Evolutionary conservation across 2,888 invertebrate species (phyloP).

Genomic region (Macaria notata): DNA sequence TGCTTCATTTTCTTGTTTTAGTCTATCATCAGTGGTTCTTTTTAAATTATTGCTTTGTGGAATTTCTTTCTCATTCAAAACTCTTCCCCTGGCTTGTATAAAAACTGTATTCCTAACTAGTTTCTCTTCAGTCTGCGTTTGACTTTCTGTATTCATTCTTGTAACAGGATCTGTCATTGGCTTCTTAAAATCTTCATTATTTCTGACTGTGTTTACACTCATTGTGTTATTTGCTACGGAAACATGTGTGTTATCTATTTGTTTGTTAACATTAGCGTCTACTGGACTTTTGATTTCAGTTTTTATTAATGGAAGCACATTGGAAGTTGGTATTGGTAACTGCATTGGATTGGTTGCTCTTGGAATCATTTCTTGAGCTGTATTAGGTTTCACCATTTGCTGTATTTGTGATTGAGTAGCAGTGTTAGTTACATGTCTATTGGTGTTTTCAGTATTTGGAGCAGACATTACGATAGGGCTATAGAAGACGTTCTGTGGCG

Average conservation of each 20-base stretch:
- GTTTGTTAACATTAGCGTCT: neutral
- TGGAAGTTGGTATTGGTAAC: neutral
- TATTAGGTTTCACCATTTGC: constrained; percentile 1
- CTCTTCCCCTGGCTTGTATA: constrained; percentile 66
- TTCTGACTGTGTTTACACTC: constrained; percentile 6
- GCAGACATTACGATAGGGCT: constrained; percentile 1
- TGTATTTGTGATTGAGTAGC: constrained; percentile 1
- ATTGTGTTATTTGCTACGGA: neutral
- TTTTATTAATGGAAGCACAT: constrained; percentile 4
- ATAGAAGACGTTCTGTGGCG: constrained; percentile 12
- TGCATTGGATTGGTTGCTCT: constrained; percentile 5
- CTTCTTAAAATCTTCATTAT: constrained; percentile 24
- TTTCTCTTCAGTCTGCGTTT: constrained; percentile 50
- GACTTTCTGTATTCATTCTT: constrained; percentile 19
- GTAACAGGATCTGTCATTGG: constrained; percentile 24
- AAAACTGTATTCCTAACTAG: constrained; percentile 69
- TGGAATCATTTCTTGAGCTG: constrained; percentile 1
- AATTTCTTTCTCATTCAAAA: constrained; percentile 52
- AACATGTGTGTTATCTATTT: neutral
- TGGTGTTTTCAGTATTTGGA: constrained; percentile 14
- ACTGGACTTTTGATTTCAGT: neutral
- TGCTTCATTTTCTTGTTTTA: constrained; percentile 3
- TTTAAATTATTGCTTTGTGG: constrained; percentile 10
- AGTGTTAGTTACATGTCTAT: constrained; percentile 11
- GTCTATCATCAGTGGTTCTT: constrained; percentile 13